Base-by-base conservation (phyloP, 2,113 vertebrate species). In the Lipophrys pholis region DNA sequence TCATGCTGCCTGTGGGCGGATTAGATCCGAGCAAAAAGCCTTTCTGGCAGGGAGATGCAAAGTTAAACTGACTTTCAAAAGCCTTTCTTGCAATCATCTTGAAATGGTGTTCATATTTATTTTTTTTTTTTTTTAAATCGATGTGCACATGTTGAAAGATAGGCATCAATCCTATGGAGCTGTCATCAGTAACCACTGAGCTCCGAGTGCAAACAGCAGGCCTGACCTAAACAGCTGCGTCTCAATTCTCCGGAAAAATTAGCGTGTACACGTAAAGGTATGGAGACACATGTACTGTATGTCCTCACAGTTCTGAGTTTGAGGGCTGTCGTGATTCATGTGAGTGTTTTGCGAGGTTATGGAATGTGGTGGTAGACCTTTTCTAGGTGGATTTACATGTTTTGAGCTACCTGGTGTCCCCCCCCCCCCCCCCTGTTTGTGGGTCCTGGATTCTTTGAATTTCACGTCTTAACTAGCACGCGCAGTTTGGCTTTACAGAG, bases 371-470 rank as follows among this genome's bases (percentile, higher is more conserved):
- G 39, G 35, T 40, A 10, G 16, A 64, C 55, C 73, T 69, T 30
- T 49, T 52, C 21, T 2, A 64, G 72, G 50, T 63, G 48, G 65
- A 73, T 79, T 76, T 62, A 63, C 39, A 41, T 84, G 61, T 73
- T 63, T 7, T 11, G 21, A 53, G 69, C 53, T 70, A 45, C 39
- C n/a, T 60, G 11, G 53, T 57, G 14, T 52, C 53, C 21, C 55
- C 57, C 42, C 21, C 21, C 21, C 21, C 21, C 55, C 57, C 42
- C 5, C 10, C 46, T 70, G 53, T 71, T 82, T 53, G 51, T 69
- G 45, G 11, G 7, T 70, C 57, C n/a, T 56, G 42, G 65, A 87
- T 85, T 84, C 73, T 70, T 80, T 65, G 49, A 69, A 80, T 80
- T 67, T 73, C 40, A 77, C 38, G 1, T 80, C 62, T 49, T 39